A percentile compares a stretch with the other conserved stretches of the same genome.
These are phyloP conservation scores for Hydra vulgaris DNA, from an alignment of 30 jellyfish, hydroid and myxozoan genomes.

Conservation along the genomic window DNA sequence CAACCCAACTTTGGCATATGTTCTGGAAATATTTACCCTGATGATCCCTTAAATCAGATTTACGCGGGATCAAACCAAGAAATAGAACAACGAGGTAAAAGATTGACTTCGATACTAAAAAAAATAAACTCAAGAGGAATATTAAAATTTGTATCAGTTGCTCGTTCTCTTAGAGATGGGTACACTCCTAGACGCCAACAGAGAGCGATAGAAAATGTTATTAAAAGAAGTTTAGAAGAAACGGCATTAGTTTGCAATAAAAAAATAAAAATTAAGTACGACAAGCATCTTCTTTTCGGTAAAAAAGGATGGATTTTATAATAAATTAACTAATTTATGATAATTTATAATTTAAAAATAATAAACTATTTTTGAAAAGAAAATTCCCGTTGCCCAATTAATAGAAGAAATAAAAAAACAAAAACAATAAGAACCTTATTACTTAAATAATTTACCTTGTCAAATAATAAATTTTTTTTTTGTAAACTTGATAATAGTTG, in stretches of 20 bases:
- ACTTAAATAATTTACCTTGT: no score
- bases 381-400: no score
- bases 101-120: slow-evolving; percentile 5
- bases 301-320: slow-evolving; percentile 8
- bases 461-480: no score
- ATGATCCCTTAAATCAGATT: slow-evolving; percentile 16
- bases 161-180: slow-evolving; percentile 42
- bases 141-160: slow-evolving; percentile 18
- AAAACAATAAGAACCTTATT: no score
- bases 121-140: neutral
- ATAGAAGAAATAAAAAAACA: no score
- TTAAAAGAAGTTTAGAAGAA: neutral
- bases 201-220: slow-evolving; percentile 8
- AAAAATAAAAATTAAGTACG: neutral
- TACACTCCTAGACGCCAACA: slow-evolving; percentile 42
- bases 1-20: slow-evolving; percentile 23
- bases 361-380: no score
- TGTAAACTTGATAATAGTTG: no score
- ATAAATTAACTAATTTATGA: no score
- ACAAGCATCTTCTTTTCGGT: slow-evolving; percentile 20
- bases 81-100: slow-evolving; percentile 1
- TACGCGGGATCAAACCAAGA: slow-evolving; percentile 4
- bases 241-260: neutral
- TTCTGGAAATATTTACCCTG: slow-evolving; percentile 26
- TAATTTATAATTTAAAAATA: no score